Evolutionary conservation across 1,140 invertebrate genomes (phyloP).

Genomic region (Akabosia matsudoensis): DNA sequence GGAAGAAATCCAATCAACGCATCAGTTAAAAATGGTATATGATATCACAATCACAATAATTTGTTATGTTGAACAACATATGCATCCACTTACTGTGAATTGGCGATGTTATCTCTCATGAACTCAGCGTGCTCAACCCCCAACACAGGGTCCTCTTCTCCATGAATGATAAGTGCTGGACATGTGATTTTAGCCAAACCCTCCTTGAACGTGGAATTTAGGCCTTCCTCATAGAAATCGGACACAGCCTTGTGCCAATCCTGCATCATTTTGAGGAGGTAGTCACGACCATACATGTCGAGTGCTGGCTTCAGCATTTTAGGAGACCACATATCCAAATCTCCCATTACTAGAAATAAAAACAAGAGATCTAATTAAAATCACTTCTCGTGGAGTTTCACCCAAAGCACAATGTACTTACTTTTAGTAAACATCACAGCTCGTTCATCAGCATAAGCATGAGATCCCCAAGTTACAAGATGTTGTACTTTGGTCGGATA

Average conservation of each 20-base stretch:
- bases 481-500: constrained; percentile 66
- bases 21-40: neutral
- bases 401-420: constrained; percentile 48
- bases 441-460: constrained; percentile 66
- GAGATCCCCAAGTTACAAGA: constrained; percentile 74
- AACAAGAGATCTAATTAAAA: neutral
- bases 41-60: neutral
- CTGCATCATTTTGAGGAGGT: constrained; percentile 66
- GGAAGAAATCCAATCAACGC: constrained; percentile 48
- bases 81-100: constrained; percentile 57
- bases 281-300: constrained; percentile 69
- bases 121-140: constrained; percentile 66
- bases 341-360: constrained; percentile 55
- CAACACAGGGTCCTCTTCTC: constrained; percentile 75
- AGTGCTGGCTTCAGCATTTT: constrained; percentile 70
- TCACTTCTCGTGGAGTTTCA: neutral
- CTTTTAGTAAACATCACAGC: constrained; percentile 66
- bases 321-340: constrained; percentile 74
- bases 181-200: constrained; percentile 63
- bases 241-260: constrained; percentile 60
- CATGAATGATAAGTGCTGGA: constrained; percentile 75
- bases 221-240: constrained; percentile 58
- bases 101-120: constrained; percentile 64
- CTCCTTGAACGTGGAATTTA: constrained; percentile 70
- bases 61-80: neutral